Evolutionary conservation across 2,113 vertebrate species (phyloP).

Genomic region (Jaculus jaculus): DNA sequence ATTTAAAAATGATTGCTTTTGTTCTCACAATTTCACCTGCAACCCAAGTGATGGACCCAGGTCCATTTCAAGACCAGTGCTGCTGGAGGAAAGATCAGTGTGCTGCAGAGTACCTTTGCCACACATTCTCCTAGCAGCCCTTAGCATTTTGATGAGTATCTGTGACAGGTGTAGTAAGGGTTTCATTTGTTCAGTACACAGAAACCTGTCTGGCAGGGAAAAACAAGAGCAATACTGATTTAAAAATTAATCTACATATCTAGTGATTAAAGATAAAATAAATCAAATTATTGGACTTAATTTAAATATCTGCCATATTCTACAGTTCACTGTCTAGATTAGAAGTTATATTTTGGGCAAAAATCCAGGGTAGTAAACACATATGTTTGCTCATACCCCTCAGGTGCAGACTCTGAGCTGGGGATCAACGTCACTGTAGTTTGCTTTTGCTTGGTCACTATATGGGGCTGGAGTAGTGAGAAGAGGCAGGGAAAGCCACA

Average conservation of each 20-base stretch:
- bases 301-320: background rate
- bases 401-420: background rate
- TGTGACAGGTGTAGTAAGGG: background rate
- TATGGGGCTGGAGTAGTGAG: background rate
- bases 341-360: conserved; percentile 12
- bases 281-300: conserved; percentile 17
- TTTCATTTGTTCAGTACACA: background rate
- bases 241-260: background rate
- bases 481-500: background rate
- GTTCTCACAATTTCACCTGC: background rate
- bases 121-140: background rate
- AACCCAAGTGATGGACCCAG: background rate
- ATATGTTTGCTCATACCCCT: background rate
- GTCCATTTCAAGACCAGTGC: background rate
- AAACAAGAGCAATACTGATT: background rate
- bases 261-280: conserved; percentile 7
- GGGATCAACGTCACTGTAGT: background rate
- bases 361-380: background rate
- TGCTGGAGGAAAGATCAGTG: background rate
- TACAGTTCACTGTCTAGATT: background rate
- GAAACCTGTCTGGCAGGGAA: background rate
- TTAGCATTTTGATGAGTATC: background rate
- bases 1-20: background rate
- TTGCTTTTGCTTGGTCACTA: background rate
- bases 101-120: background rate